Base-by-base conservation (phyloP, 2,888 invertebrate species). In the Ferdinandea cuprea region DNA sequence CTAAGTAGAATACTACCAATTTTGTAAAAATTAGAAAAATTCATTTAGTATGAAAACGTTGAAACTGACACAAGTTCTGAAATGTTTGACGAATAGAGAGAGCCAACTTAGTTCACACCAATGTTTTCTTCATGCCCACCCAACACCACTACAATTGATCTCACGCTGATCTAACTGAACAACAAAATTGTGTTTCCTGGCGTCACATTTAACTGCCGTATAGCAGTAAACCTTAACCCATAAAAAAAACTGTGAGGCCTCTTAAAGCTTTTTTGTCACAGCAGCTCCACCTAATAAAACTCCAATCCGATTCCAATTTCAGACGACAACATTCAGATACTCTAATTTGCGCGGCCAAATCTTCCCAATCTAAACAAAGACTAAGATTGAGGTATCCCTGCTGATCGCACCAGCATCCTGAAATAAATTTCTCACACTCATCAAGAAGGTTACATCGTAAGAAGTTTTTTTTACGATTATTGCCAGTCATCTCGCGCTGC, bases 381-480 rank as follows among this genome's bases (percentile, higher is more conserved):
- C 25, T 25, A 37, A 25, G 17, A 65, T 48, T 48, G 28, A 65
- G 15, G 59, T 13, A 21, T 69, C 50, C 77, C 65, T 65, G 71
- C 77, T 78, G 77, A 56, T 52, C 77, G 32, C 25, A 25, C 25
- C 25, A 46, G 42, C 30, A 28, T 46, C 40, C 50, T 37, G 66
- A 54, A 69, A 48, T 42, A 58, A 78, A 66, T 17, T 83, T 83
- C 83, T 83, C 83, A 83, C 83, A 83, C 78, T 83, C 78, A 83
- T 83, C 83, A 83, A 66, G 73, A 76, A 73, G 68, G 78, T 61
- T 83, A 78, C 66, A 72, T 72, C 78, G 72, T 78, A 78, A 72
- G 78, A 78, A 78, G 30, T 78, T 73, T 73, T 78, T 78, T 83
- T 83, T 78, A 83, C 73, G 83, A 78, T 83, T 83, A 83, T 83